A percentile compares a stretch with the other conserved stretches of the same genome.
phyloP scores from a whole-genome alignment of 2,888 invertebrate species.

The Alloplasta piceator region DNA sequence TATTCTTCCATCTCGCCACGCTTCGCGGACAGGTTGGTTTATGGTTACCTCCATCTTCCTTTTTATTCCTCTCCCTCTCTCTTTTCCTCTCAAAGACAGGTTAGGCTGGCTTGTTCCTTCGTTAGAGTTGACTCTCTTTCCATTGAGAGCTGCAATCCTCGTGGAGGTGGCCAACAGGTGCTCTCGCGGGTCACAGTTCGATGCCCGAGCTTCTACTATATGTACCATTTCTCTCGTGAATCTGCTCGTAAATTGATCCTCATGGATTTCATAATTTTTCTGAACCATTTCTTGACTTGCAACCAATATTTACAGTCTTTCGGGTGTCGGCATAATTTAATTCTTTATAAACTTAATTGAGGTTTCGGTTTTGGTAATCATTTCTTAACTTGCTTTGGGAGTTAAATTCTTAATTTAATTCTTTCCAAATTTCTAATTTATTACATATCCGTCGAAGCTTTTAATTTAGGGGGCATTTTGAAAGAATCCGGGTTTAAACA shows the following conservation, averaged over 20 bases:
- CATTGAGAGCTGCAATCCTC: conserved; percentile 72
- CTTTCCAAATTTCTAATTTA: too few species aligned
- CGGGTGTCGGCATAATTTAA: too few species aligned
- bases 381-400: too few species aligned
- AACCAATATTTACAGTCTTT: too few species aligned
- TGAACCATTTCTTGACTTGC: conserved; percentile 23
- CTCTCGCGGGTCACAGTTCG: conserved; percentile 80
- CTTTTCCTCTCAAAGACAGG: conserved; percentile 49
- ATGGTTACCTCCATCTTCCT: conserved; percentile 53
- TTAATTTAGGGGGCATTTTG: too few species aligned
- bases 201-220: conserved; percentile 72
- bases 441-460: too few species aligned
- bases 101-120: conserved; percentile 48
- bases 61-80: conserved; percentile 33
- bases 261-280: conserved; percentile 10
- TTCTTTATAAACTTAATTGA: too few species aligned
- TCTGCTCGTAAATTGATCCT: conserved; percentile 17
- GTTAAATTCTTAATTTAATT: too few species aligned
- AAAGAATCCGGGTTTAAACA: too few species aligned
- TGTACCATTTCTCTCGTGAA: conserved; percentile 26
- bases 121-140: conserved; percentile 43
- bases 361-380: too few species aligned
- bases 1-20: conserved; percentile 60
- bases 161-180: conserved; percentile 80
- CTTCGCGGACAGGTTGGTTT: conserved; percentile 65